These are phyloP conservation scores for Lipophrys pholis DNA, from an alignment of 2,113 vertebrate species.

Conservation along the genomic window DNA sequence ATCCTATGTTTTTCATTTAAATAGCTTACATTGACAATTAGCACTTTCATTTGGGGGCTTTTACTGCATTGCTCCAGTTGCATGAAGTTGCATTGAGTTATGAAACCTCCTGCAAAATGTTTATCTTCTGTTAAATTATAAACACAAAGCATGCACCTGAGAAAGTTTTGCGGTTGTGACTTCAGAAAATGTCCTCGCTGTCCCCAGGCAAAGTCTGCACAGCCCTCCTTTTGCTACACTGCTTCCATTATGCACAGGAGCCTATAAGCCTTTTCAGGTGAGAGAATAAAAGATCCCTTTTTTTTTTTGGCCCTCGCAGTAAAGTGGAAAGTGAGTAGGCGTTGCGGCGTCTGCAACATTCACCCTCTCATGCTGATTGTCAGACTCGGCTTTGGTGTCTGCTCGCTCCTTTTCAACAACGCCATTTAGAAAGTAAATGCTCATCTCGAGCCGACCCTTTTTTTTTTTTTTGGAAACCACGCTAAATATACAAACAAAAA, in stretches of 20 bases:
- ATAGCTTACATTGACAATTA: slow-evolving; percentile 63
- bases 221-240: slow-evolving; percentile 6
- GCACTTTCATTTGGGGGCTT: slow-evolving; percentile 42
- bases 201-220: slow-evolving; percentile 6
- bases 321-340: slow-evolving; percentile 55
- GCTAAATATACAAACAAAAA: slow-evolving; percentile 44
- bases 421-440: slow-evolving; percentile 27
- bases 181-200: slow-evolving; percentile 12
- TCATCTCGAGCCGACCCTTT: slow-evolving; percentile 53
- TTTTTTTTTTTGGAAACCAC: no score
- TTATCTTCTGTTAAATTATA: slow-evolving; percentile 38
- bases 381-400: slow-evolving; percentile 21
- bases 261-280: slow-evolving; percentile 56
- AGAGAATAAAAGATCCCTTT: slow-evolving; percentile 47
- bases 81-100: slow-evolving; percentile 62
- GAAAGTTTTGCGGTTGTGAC: not conserved
- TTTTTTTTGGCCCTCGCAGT: slow-evolving; percentile 36
- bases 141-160: slow-evolving; percentile 34
- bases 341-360: slow-evolving; percentile 46
- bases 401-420: slow-evolving; percentile 29
- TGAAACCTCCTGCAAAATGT: slow-evolving; percentile 56
- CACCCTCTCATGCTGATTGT: slow-evolving; percentile 39
- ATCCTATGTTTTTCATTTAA: slow-evolving; percentile 27
- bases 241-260: slow-evolving; percentile 35
- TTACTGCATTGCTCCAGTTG: slow-evolving; percentile 65